phyloP scores from a whole-genome alignment of 2,888 invertebrate species.

The Aquatica leii region DNA sequence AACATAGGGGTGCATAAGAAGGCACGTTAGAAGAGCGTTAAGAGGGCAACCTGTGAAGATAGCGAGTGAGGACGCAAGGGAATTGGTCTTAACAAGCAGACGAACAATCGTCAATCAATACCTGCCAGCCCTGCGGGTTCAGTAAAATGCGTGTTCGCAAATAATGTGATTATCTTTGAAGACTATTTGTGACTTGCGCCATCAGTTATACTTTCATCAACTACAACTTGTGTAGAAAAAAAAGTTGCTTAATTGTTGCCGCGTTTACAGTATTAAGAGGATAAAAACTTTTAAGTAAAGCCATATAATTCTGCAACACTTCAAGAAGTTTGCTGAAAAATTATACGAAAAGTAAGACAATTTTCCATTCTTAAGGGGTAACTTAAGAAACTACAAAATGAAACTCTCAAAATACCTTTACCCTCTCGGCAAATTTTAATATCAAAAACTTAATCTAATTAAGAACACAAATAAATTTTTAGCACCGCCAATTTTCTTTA shows the following conservation, averaged over 20 bases:
- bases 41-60: conserved; percentile 49
- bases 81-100: conserved; percentile 55
- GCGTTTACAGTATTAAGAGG: conserved; percentile 16
- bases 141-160: conserved; percentile 50
- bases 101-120: conserved; percentile 58
- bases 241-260: conserved; percentile 23
- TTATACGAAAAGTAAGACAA: conserved; percentile 15
- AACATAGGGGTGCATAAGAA: conserved; percentile 35
- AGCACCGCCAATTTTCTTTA: no score
- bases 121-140: conserved; percentile 44
- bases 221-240: conserved; percentile 17
- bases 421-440: no score
- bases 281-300: conserved; percentile 19
- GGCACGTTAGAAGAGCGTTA: conserved; percentile 42
- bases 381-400: conserved; percentile 1
- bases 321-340: conserved; percentile 21
- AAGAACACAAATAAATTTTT: no score
- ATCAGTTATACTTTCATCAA: conserved; percentile 1
- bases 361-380: conserved; percentile 10
- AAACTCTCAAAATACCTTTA: no score
- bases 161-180: conserved; percentile 54
- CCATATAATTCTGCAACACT: conserved; percentile 23
- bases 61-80: conserved; percentile 50
- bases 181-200: conserved; percentile 32
- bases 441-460: no score